These are phyloP conservation scores for Dasysyrphus tricinctus DNA, from an alignment of 2,888 invertebrate genomes.

Conservation along the genomic window DNA sequence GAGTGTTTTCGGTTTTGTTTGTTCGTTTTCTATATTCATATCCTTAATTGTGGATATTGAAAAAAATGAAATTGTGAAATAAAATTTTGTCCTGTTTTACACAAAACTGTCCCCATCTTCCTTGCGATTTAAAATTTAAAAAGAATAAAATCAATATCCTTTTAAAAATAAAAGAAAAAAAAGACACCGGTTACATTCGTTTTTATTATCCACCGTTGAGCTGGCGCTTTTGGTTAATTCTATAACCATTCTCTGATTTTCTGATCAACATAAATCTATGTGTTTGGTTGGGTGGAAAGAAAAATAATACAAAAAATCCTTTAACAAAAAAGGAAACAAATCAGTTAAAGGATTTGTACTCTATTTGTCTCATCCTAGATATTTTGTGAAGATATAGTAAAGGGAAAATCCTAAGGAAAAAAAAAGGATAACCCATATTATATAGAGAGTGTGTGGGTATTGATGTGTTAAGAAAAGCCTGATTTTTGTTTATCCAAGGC, in stretches of 20 bases:
- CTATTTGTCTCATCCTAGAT: constrained; percentile 37
- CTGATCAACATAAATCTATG: background rate
- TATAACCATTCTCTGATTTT: constrained; percentile 15
- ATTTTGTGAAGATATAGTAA: constrained; percentile 23
- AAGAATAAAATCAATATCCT: constrained; percentile 57
- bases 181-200: constrained; percentile 55
- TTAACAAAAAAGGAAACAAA: constrained; percentile 38
- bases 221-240: background rate
- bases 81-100: too few relatives aligned
- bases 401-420: constrained; percentile 6
- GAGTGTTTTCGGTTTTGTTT: constrained; percentile 21
- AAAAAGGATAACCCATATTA: constrained; percentile 27
- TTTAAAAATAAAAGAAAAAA: constrained; percentile 3
- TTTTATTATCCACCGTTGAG: constrained; percentile 13
- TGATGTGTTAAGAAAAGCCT: background rate
- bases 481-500: constrained; percentile 13
- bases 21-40: background rate
- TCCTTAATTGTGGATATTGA: background rate
- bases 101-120: constrained; percentile 13
- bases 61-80: background rate
- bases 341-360: constrained; percentile 56
- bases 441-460: constrained; percentile 21
- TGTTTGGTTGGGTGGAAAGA: background rate
- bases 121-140: constrained; percentile 33
- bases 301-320: background rate